phyloP scores from a whole-genome alignment of 2,113 vertebrate genomes.

The Mus spicilegus region DNA sequence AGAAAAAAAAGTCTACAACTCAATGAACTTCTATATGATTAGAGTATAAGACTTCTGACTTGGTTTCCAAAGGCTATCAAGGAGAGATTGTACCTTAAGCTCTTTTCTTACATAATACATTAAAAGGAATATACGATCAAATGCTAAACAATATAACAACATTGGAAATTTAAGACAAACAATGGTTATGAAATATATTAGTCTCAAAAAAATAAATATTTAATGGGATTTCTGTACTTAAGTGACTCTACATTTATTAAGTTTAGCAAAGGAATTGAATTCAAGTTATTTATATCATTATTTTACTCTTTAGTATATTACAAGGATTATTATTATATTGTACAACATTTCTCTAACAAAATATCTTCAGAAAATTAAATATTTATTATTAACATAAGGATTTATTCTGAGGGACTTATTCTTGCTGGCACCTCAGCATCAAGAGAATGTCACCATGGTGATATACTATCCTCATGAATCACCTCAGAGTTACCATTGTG shows the following conservation, averaged over 20 bases:
- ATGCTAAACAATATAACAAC: neutral
- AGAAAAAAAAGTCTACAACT: neutral
- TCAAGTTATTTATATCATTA: neutral
- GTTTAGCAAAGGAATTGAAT: neutral
- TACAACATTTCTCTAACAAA: slow-evolving; percentile 50
- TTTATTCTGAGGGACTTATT: slow-evolving; percentile 60
- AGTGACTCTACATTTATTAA: neutral
- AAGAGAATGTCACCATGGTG: slow-evolving; percentile 47
- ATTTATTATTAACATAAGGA: slow-evolving; percentile 74
- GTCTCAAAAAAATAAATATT: neutral
- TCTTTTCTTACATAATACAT: neutral
- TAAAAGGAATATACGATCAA: neutral
- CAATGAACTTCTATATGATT: neutral
- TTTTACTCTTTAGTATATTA: neutral
- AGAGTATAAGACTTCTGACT: neutral
- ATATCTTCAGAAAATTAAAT: slow-evolving; percentile 65
- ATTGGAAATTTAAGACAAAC: neutral
- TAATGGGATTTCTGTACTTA: neutral
- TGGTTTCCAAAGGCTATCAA: neutral
- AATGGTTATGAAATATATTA: neutral
- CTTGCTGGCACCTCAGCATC: slow-evolving; percentile 57
- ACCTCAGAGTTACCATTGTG: slow-evolving; percentile 55
- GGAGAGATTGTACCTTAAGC: neutral
- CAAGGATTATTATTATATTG: neutral
- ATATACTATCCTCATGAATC: slow-evolving; percentile 76